phyloP scores from a whole-genome alignment of 2,797 vertebrate genomes.

The Dendrocincla tyrannina region DNA sequence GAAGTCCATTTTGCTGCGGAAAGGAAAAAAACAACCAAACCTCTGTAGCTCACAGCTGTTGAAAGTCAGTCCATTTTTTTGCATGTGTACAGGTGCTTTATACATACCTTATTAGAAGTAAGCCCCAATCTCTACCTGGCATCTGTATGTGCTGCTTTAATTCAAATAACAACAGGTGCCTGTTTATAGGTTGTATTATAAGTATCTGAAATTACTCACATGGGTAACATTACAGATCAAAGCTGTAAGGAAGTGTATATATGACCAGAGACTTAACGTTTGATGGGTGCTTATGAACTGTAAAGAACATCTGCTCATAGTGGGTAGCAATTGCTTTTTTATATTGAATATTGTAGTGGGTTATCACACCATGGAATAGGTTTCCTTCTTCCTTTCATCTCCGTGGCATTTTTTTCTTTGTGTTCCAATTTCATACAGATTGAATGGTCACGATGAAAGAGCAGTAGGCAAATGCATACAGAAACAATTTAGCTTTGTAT shows the following conservation, averaged over 20 bases:
- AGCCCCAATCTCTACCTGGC: neutral
- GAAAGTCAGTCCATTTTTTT: neutral
- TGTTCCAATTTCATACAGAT: neutral
- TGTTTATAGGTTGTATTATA: neutral
- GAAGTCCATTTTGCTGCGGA: neutral
- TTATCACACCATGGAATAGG: neutral
- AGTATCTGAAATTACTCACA: neutral
- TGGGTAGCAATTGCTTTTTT: slow-evolving; percentile 41
- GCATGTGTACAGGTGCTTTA: neutral
- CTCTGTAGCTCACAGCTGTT: neutral
- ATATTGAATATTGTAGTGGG: neutral
- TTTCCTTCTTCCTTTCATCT: slow-evolving; percentile 51
- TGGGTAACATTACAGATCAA: slow-evolving; percentile 33
- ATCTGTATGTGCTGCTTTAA: neutral
- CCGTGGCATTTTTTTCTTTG: neutral
- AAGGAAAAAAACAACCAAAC: neutral
- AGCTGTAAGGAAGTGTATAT: neutral
- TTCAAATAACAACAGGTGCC: neutral
- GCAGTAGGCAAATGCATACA: neutral
- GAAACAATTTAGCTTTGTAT: slow-evolving; percentile 23
- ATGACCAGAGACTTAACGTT: neutral
- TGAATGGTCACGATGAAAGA: slow-evolving; percentile 5
- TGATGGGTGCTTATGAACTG: slow-evolving; percentile 18
- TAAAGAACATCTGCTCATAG: slow-evolving; percentile 20
- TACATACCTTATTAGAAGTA: neutral